Conservation (phyloP, 2,797 vertebrate species). For the Microctenopoma lineatum region DNA sequence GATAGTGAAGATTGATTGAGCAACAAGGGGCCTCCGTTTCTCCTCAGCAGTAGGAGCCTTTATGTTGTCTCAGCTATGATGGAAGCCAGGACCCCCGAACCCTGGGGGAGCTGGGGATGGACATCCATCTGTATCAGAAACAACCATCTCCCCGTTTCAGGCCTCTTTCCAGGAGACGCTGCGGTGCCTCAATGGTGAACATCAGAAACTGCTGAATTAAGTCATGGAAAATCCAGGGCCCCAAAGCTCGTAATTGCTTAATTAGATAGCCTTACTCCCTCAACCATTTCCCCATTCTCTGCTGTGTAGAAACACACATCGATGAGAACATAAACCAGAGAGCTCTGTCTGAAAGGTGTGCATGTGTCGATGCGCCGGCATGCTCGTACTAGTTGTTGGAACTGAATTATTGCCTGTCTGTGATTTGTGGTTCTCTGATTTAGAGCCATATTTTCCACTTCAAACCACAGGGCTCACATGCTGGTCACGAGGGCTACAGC, state of each 20-base stretch:
- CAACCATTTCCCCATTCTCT: constrained; percentile 58
- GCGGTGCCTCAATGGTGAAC: constrained; percentile 71
- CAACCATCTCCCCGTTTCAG: constrained; percentile 60
- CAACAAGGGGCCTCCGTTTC: constrained; percentile 9
- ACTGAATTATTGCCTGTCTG: constrained; percentile 37
- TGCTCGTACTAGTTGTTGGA: constrained; percentile 32
- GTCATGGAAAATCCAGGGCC: constrained; percentile 80
- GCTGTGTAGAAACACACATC: constrained; percentile 50
- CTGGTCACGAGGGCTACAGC: constrained; percentile 43
- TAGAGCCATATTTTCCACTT: constrained; percentile 59
- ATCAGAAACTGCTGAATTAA: constrained; percentile 69
- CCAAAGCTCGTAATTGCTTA: constrained; percentile 77
- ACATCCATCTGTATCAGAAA: constrained; percentile 70
- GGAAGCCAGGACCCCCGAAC: constrained; percentile 50
- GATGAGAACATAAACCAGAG: constrained; percentile 66
- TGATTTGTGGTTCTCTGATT: constrained; percentile 69
- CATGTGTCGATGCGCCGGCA: constrained; percentile 49
- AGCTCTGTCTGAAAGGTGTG: constrained; percentile 49
- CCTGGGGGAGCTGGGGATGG: constrained; percentile 34
- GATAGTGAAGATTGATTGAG: constrained; percentile 48
- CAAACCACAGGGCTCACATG: constrained; percentile 50
- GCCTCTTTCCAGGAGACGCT: constrained; percentile 77
- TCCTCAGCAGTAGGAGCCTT: constrained; percentile 41
- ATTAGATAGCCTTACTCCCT: constrained; percentile 68
- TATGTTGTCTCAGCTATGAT: constrained; percentile 69